Percentiles rank a stretch among this genome's conserved stretches.
phyloP scores from a whole-genome alignment of 1,140 invertebrate genomes.

The Chironomus striatipennis region DNA sequence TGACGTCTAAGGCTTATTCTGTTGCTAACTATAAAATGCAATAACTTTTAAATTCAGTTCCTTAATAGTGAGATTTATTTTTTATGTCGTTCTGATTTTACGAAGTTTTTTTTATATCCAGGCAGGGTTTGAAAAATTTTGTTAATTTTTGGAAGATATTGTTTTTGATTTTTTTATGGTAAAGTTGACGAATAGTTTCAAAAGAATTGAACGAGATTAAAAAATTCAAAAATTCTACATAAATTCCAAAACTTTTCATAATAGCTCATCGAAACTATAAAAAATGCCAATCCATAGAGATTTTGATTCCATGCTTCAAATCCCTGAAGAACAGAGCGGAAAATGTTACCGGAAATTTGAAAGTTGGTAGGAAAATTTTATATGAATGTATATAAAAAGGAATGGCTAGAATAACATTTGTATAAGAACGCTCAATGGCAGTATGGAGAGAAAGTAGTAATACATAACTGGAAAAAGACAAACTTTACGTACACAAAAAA shows the following conservation, averaged over 20 bases:
- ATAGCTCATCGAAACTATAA: no score
- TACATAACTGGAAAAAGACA: neutral
- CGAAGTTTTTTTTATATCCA: neutral
- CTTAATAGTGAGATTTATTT: neutral
- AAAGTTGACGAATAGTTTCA: no score
- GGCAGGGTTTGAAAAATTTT: neutral
- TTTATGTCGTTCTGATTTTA: neutral
- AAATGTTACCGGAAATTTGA: constrained; percentile 13
- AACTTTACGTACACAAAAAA: neutral
- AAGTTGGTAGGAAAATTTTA: neutral
- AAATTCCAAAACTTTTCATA: no score
- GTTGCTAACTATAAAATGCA: neutral
- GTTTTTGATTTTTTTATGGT: no score
- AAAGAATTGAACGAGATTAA: no score
- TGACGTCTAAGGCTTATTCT: neutral
- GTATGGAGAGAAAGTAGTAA: neutral
- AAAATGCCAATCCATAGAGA: no score
- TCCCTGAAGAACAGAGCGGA: neutral
- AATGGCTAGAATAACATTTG: neutral
- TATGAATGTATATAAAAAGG: neutral
- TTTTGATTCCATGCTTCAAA: no score
- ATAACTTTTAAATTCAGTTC: no score
- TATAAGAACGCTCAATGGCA: neutral
- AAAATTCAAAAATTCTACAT: no score
- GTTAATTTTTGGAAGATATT: no score